Base-by-base conservation (phyloP, 37 sponge, comb jelly and placozoan genomes). In the Petrosia ficiformis region DNA sequence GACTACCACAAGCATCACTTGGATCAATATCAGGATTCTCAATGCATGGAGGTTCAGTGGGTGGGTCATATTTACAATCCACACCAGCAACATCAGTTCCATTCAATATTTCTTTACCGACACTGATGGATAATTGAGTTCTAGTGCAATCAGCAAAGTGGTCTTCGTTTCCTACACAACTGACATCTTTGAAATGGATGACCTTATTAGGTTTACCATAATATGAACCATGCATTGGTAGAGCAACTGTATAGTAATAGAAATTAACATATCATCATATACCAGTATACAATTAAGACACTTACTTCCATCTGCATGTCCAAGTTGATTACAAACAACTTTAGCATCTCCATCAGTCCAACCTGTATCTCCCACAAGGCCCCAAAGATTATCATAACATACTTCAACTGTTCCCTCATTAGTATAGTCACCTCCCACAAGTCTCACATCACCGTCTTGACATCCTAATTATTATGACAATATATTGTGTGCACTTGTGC, bases 391-490 rank as follows among this genome's bases (percentile, higher is more conserved):
- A 36, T 59, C 65, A 70, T 75, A 38, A 32, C 84, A 84, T 29
- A 84, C 57, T 57, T 84, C 84, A 75, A 84, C 84, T 30, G 71
- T 61, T 32, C 82, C 82, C 32, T 82, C 69, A 14, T 21, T n/a
- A 1, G 0, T n/a, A 24, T 1, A 29, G 2, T 35, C 10, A 8
- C 82, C 75, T 21, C 69, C 82, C 5, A 29, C 68, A 63, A 82
- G 63, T 21, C 83, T 30, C 10, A 82, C 44, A 29, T 72, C 73
- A 31, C 73, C 81, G 29, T 72, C 19, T 14, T 22, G 5, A 43
- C 81, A 80, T 61, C 5, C 63, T 61, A 61, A n/a, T 26, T 5
- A 26, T 11, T 22, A 61, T 26, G 5, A 26, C 14, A 61, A n/a
- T 61, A n/a, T 26, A 61, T n/a, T 6, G 5, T 5, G 11, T 61